Evolutionary conservation across 2,888 invertebrate genomes (phyloP).

Genomic region (Habrosyne pyritoides): DNA sequence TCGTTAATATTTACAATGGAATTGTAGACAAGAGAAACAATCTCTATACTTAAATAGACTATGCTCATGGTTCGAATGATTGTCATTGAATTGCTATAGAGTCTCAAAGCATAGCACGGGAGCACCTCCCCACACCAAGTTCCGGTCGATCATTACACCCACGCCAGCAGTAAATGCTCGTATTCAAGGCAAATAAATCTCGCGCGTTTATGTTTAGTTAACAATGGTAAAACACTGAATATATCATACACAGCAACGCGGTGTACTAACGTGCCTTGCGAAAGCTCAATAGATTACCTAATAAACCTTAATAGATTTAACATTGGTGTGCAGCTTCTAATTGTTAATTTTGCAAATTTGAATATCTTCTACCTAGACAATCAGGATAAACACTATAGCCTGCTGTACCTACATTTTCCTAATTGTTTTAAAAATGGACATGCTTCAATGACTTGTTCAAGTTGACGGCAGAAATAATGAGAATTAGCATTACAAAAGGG

Average conservation of each 20-base stretch:
- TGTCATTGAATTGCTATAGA: no score
- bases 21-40: background rate
- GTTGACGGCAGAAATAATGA: no score
- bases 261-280: background rate
- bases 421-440: background rate
- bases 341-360: background rate
- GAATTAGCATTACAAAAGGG: no score
- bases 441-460: background rate
- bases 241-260: background rate
- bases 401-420: background rate
- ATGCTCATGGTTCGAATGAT: background rate
- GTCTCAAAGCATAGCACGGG: no score
- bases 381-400: background rate
- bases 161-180: background rate
- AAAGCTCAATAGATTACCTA: background rate
- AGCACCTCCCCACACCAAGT: no score
- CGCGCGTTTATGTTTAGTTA: background rate
- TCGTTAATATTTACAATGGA: background rate
- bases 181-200: background rate
- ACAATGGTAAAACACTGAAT: background rate
- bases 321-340: no score
- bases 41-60: background rate
- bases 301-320: background rate
- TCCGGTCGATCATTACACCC: no score
- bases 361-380: background rate